Conservation (phyloP, 2,113 vertebrate species). For the Xiphophorus couchianus region DNA sequence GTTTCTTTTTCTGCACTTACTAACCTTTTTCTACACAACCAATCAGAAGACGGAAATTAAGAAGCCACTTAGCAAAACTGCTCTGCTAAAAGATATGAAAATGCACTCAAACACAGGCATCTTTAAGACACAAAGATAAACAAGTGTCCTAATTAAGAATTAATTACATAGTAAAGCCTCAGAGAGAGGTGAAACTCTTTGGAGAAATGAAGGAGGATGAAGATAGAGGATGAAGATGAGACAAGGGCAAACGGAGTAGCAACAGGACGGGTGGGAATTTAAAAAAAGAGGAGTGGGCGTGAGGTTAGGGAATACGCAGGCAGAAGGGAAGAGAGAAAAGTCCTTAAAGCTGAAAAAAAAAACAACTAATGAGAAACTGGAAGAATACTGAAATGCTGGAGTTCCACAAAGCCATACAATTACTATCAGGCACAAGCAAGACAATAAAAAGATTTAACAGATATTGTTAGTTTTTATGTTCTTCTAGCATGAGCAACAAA, state of each 20-base stretch:
- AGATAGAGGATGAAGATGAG: slow-evolving; percentile 17
- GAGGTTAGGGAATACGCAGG: background rate
- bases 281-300: background rate
- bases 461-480: background rate
- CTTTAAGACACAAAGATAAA: slow-evolving; percentile 73
- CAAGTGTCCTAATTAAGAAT: slow-evolving; percentile 78
- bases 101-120: slow-evolving; percentile 37
- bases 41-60: slow-evolving; percentile 51
- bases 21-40: slow-evolving; percentile 42
- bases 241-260: slow-evolving; percentile 2
- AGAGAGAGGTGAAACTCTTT: slow-evolving; percentile 41
- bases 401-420: background rate
- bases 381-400: background rate
- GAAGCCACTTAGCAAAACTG: slow-evolving; percentile 48
- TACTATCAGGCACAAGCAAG: background rate
- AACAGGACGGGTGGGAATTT: slow-evolving; percentile 1
- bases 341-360: background rate
- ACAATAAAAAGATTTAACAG: background rate
- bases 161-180: slow-evolving; percentile 63
- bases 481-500: too few relatives aligned
- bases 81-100: slow-evolving; percentile 30
- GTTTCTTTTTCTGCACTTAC: slow-evolving; percentile 38
- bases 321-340: background rate
- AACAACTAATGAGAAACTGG: background rate
- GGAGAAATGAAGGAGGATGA: slow-evolving; percentile 25